Base-by-base conservation (phyloP, 1,140 invertebrate species). In the Ceratoteleas bidentatus region DNA sequence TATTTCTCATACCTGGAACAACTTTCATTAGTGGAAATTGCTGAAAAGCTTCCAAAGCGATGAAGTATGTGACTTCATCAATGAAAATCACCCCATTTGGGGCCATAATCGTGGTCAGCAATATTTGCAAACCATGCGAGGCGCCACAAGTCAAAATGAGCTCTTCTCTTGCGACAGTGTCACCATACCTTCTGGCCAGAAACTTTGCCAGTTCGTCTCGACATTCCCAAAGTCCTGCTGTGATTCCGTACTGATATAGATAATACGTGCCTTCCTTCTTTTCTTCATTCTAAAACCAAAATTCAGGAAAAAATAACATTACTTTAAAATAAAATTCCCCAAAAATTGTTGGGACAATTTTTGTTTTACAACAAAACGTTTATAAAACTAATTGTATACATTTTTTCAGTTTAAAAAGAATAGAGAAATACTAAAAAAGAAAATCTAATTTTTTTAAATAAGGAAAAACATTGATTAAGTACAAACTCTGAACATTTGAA, bases 21-120 rank as follows among this genome's bases (percentile, higher is more conserved):
- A 95, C 90, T 80, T 91, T 92, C 58, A 94, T 90, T 5, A 92
- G 87, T 24, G 93, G 91, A 78, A 94, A 94, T 49, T 93, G 89
- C 62, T 89, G 90, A 72, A 95, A 93, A 6, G 90, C 87, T 47
- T 93, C 91, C 8, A 94, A 82, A 6, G 93, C 94, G 78, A 94
- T 92, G 91, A 95, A 95, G 78, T 95, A 95, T 10, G 94, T 94
- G 33, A 93, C 93, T 87, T 95, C 93, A 82, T 95, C 95, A 7
- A 95, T 92, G 85, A 95, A 95, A 40, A 95, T 92, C 24, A 93
- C 86, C 2, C 92, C 92, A 60, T 92, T 90, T 10, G 93, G 91
- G n/a, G 92, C 90, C 43, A 95, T 88, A 36, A 95, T 76, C 6
- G 92, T 92, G 11, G 91, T 93, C 0, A 94, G 78, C n/a, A 93